These are phyloP conservation scores for Lasioglossum leucozonium DNA, from an alignment of 2,888 invertebrate species.

Conservation along the genomic window DNA sequence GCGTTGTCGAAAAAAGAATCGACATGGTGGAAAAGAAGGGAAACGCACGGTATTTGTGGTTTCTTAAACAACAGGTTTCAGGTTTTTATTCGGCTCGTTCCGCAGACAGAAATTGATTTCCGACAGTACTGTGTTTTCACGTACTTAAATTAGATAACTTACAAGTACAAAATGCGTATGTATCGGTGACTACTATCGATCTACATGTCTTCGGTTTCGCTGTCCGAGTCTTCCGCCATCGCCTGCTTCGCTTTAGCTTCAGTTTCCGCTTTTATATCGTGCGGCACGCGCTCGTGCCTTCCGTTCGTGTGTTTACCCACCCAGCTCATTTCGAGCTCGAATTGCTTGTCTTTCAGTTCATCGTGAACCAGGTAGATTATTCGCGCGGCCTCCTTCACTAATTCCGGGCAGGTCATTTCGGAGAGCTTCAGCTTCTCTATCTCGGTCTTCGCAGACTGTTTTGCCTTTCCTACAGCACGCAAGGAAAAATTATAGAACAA, in stretches of 20 bases:
- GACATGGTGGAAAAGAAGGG: not conserved
- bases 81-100: constrained; percentile 54
- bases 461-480: constrained; percentile 89
- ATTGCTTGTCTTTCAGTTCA: constrained; percentile 97
- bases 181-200: constrained; percentile 50
- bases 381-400: constrained; percentile 97
- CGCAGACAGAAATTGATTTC: constrained; percentile 14
- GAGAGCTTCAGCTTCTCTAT: constrained; percentile 97
- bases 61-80: constrained; percentile 51
- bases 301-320: constrained; percentile 93
- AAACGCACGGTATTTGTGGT: not conserved
- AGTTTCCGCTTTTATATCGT: constrained; percentile 91
- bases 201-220: constrained; percentile 92
- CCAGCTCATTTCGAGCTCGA: constrained; percentile 98
- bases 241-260: constrained; percentile 95
- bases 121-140: constrained; percentile 21
- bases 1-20: no score
- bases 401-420: constrained; percentile 92
- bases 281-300: constrained; percentile 92
- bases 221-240: constrained; percentile 94
- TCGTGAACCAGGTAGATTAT: constrained; percentile 96
- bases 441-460: constrained; percentile 99
- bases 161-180: constrained; percentile 64
- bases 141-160: constrained; percentile 66
- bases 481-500: not conserved